Base-by-base conservation (phyloP, 1,140 invertebrate genomes). In the Cydia pomonella region DNA sequence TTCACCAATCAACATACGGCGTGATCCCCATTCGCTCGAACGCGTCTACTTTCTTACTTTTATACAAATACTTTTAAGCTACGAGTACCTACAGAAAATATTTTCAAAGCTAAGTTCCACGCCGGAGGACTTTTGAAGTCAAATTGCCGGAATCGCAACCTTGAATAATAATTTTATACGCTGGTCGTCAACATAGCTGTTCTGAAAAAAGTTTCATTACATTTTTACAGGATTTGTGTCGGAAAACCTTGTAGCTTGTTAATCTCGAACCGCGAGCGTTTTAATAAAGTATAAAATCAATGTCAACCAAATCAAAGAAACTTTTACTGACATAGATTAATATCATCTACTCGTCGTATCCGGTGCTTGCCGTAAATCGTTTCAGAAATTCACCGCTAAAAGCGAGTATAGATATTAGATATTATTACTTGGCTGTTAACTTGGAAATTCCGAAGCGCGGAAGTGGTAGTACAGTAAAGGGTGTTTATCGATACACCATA, bases 401-500 rank as follows among this genome's bases (percentile, higher is more conserved):
- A 69, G 6, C 53, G 12, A 59, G 53, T 23, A 23, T 7, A 13
- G 2, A 44, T 38, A 38, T n/a, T 12, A 50, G 47, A 50, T 50
- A 18, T 59, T 69, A 41, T 69, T 69, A 69, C 29, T 69, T 18
- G 16, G 33, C 9, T 18, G 64, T 16, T 16, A 25, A 33, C 27
- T 38, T 29, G 18, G 64, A 69, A 69, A 69, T 3, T 69, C 33
- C 3, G 64, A 33, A 74, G 73, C 73, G 72, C 80, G 76, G 79
- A 78, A 77, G 77, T 73, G 76, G 59, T 66, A 73, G 75, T 77
- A 41, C 23, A 74, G 82, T 80, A 82, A 81, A 81, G 76, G 78
- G 80, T 82, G 79, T 84, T 85, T 85, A 80, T 79, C 44, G 75
- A 80, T 59, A 74, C 77, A 82, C 79, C 79, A 77, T 80, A 76